Base-by-base conservation (phyloP, 2,888 invertebrate species). In the Uloborus plumipes region DNA sequence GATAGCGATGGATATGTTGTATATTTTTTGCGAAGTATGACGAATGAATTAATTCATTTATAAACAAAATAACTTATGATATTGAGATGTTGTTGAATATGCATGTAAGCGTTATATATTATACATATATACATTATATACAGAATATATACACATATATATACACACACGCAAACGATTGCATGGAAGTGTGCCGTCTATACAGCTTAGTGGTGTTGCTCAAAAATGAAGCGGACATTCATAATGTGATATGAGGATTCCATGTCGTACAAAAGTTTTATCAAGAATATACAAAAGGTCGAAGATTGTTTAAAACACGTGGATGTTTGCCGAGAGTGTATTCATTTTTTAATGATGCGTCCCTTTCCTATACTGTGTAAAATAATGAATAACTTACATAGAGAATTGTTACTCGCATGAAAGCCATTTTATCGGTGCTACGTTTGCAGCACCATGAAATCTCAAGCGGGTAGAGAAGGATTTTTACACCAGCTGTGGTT, bases 251-350 rank as follows among this genome's bases (percentile, higher is more conserved):
- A 69, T 66, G 75, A 77, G 70, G 73, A 73, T 69, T 55, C 26
- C 71, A 83, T 64, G 64, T 73, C 77, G 65, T 82, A 77, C 76
- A 83, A 74, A 83, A 77, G 73, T 83, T 83, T 83, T 83, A 83
- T 83, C 77, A 83, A 83, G 83, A 69, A 83, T 80, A 81, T 76
- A 83, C 71, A 64, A 83, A 72, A 77, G 77, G 73, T 83, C 83
- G 59, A 77, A 72, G 65, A 77, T 83, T 83, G 83, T 83, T 83
- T 77, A 83, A 73, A 76, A 83, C 77, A 83, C 72, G 66, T 64
- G 73, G 58, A 67, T 77, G 62, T 66, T 77, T 59, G 67, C 72
- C 70, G 64, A 73, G 62, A 67, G 75, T 69, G 83, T 83, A 77
- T 77, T 39, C 72, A 72, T 76, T 83, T 83, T 83, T 83, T 83